A percentile compares a stretch with the other conserved stretches of the same genome.
These are phyloP conservation scores for Gallinago undulata DNA, from an alignment of 2,113 vertebrate genomes.

Conservation along the genomic window DNA sequence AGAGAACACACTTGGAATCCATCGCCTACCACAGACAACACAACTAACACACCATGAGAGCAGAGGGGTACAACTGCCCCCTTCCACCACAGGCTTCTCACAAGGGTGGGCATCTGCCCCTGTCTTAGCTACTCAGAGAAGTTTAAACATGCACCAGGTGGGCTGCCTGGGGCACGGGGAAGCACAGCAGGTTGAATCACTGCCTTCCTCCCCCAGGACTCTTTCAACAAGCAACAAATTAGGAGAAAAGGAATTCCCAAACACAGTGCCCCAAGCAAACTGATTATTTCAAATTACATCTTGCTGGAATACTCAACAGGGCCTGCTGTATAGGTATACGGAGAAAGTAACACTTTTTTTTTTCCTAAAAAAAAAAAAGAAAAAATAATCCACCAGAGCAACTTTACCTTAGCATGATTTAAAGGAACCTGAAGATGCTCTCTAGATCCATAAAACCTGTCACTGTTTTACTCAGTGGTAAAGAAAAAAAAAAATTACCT, in stretches of 20 bases:
- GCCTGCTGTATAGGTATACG: background rate
- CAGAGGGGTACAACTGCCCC: background rate
- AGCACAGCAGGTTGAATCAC: background rate
- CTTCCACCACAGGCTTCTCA: background rate
- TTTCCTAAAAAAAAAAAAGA: background rate
- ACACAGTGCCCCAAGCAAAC: accelerated
- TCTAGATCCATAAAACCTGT: background rate
- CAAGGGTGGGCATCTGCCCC: accelerated
- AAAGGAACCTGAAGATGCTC: background rate
- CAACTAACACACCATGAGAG: background rate
- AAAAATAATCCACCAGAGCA: background rate
- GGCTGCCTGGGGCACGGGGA: background rate
- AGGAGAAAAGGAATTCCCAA: background rate
- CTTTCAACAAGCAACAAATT: background rate
- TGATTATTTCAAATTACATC: background rate
- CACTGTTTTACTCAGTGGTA: background rate
- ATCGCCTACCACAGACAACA: background rate
- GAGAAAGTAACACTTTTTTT: background rate
- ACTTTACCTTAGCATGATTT: background rate
- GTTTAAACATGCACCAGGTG: background rate
- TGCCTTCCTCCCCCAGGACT: background rate
- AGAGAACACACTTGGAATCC: background rate
- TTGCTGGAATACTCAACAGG: background rate
- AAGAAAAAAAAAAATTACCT: background rate
- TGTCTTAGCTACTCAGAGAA: background rate